Base-by-base conservation (phyloP, 2,888 invertebrate genomes). In the Eretmocerus hayati region DNA sequence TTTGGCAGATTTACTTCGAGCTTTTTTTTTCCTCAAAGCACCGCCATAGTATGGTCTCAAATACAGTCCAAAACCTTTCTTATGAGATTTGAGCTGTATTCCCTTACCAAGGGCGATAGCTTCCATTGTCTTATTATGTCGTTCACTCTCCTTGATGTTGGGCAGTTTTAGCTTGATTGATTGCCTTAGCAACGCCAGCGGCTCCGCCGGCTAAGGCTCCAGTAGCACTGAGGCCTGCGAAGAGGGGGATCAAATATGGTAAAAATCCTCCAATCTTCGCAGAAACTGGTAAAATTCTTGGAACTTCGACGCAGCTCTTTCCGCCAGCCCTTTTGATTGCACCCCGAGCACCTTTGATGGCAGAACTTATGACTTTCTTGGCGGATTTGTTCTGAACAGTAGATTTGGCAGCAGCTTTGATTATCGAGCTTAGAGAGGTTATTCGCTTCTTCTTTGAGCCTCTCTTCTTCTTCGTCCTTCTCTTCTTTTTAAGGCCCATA, bases 181-280 rank as follows among this genome's bases (percentile, higher is more conserved):
- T 59, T 16, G 66, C 61, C 48, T 65, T 69, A 4, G 62, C 61
- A 30, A 70, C 61, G 42, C 62, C 63, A n/a, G 66, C 60, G 30
- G 64, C 64, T 23, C 67, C 67, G n/a, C 26, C 67, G 13, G 62
- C 59, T 50, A 69, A 54, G 13, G 42, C 42, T n/a, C 21, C 16
- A 8, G 26, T 23, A 13, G 40, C 30, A 23, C 23, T 23, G 9
- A 30, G n/a, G 16, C 40, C 26, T 15, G 40, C 40, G 15, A 40
- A 40, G 11, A 23, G 6, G n/a, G 33, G 20, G 4, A 37, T 21
- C 6, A 37, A 4, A n/a, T n/a, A n/a, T 11, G 20, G 37, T 37
- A 37, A 37, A 20, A 20, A 6, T 21, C 37, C 20, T 21, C 37
- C 20, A 19, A 21, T 20, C 21, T 37, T 18, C 20, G 37, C 9